phyloP scores from a whole-genome alignment of 35 echinoderm and acorn worm species.

The Lytechinus pictus region DNA sequence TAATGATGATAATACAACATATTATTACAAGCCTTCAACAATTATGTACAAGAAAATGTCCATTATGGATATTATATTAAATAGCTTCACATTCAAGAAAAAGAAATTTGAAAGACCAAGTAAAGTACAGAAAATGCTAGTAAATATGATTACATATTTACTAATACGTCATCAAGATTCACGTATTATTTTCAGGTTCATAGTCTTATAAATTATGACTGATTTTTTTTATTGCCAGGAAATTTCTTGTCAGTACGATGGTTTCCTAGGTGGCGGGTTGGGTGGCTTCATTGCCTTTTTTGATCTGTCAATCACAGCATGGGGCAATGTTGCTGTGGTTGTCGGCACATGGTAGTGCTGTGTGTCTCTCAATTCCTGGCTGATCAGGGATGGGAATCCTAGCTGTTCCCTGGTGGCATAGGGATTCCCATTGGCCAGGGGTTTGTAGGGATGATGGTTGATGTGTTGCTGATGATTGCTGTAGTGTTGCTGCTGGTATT shows the following conservation, averaged over 20 bases:
- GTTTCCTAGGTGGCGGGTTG: conserved; percentile 34
- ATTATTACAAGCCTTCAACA: background rate
- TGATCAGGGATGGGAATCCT: background rate
- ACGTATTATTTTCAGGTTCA: background rate
- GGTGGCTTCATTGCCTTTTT: conserved; percentile 45
- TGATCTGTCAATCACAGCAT: background rate
- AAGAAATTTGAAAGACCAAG: background rate
- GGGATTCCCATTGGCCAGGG: conserved; percentile 21
- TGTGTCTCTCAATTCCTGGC: background rate
- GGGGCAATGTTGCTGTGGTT: background rate
- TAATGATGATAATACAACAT: background rate
- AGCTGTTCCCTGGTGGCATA: conserved; percentile 35
- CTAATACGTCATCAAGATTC: background rate
- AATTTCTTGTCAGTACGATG: conserved; percentile 30
- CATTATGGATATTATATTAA: background rate
- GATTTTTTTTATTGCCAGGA: background rate
- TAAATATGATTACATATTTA: background rate
- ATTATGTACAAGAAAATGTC: background rate
- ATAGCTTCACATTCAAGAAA: background rate
- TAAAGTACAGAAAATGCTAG: background rate
- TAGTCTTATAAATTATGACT: background rate
- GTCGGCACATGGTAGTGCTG: conserved; percentile 16
- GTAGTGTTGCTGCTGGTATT: background rate
- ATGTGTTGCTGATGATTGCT: conserved; percentile 16
- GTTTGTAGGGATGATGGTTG: conserved; percentile 7